Base-by-base conservation (phyloP, 2,113 vertebrate species). In the Monarcha castaneiventris region DNA sequence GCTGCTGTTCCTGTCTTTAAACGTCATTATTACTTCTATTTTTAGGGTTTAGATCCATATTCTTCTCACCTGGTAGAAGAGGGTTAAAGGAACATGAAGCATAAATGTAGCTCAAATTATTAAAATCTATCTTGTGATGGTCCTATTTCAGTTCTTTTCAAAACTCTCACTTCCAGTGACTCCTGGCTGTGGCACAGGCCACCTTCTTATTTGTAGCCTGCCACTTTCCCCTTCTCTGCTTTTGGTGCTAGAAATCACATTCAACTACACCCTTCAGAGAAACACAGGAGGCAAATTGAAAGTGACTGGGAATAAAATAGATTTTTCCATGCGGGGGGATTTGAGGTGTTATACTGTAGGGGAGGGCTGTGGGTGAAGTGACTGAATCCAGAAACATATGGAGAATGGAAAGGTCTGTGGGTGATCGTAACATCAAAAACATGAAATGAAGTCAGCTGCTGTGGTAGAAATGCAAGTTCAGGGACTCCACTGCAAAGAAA, bases 231-330 rank as follows among this genome's bases (percentile, higher is more conserved):
- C 12, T 67, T 43, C 41, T 83, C 94, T 61, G 58, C 63, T 92
- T 92, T 95, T 75, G 84, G 91, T 87, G 52, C 23, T 39, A 93
- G 86, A 95, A 96, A 97, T 97, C 77, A 93, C 87, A 67, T 95
- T 95, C 62, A 58, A 62, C 91, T 92, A 72, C 91, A 90, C 66
- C 66, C 23, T 80, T 87, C 49, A 49, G 48, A 81, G 82, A 82
- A 95, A 94, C 84, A 56, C 43, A 1, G 13, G 69, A 87, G 89
- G 84, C 49, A 97, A 96, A 97, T 96, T 89, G 83, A 95, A 96
- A 96, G 94, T 93, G 93, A 97, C 87, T 94, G 66, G 69, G 77
- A 95, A 89, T 84, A 89, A 96, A 94, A 93, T 74, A 87, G 93
- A 55, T 80, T 80, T 87, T 55, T 56, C 55, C 15, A n/a, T 10